Base-by-base conservation (phyloP, 2,797 vertebrate species). In the Myripristis murdjan region DNA sequence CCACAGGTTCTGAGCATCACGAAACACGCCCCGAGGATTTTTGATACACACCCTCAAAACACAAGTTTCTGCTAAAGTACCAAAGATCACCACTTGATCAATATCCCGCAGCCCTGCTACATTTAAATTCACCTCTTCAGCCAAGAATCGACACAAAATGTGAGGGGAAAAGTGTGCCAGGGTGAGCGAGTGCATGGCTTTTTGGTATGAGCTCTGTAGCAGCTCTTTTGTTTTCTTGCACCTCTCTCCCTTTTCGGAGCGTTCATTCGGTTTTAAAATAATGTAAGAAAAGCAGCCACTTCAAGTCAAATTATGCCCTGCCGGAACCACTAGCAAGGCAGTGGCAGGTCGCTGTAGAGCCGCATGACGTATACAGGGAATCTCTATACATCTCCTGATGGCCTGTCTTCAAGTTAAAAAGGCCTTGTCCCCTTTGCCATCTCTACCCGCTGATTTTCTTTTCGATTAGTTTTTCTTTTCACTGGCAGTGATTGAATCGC, bases 1-100 rank as follows among this genome's bases (percentile, higher is more conserved):
- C n/a, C 63, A 60, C 64, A 72, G 67, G 57, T 75, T 82, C 72
- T 74, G 44, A 82, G 55, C 70, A 72, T 59, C 72, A 76, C 46
- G 43, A 73, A 58, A 76, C 58, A 66, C 26, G 49, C 67, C 66
- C 77, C 41, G 47, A 77, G 68, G 76, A 74, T 79, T 80, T 79
- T 60, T 67, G 26, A 49, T 61, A 20, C 26, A 47, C 56, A 54
- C 49, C 35, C 3, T 18, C 51, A 56, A 83, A 75, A 71, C 48
- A 66, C 0, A 46, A 20, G 9, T 72, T 44, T 69, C 43, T 51
- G 15, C 20, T 47, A 1, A 53, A 60, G 18, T 55, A 6, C 8
- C 12, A 68, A 60, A 77, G 58, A 63, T 79, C 60, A 48, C 33
- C 4, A 54, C 43, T 51, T 4, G 0, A 58, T 39, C 31, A 22